Evolutionary conservation across 2,113 vertebrate species (phyloP).

Genomic region (Choloepus hoffmanni): DNA sequence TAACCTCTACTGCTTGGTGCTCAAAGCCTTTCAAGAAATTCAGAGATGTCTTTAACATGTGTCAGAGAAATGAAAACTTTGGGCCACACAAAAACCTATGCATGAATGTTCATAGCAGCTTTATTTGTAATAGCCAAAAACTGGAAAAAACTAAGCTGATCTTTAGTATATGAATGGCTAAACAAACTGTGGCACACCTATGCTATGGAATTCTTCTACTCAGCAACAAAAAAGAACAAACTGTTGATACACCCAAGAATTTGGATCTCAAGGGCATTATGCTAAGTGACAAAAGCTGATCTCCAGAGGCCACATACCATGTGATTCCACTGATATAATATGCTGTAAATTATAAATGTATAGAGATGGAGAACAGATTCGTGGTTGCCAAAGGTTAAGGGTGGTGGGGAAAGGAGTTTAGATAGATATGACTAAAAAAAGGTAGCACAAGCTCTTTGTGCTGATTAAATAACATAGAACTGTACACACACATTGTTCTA

Average conservation of each 20-base stretch:
- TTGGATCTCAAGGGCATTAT: not conserved
- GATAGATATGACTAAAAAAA: not conserved
- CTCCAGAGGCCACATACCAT: not conserved
- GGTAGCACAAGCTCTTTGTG: not conserved
- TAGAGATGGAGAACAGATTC: not conserved
- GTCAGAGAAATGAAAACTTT: slow-evolving; percentile 1
- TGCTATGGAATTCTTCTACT: not conserved
- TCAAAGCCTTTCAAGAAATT: not conserved
- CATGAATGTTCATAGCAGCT: not conserved
- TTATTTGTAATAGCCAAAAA: not conserved
- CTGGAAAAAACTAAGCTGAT: not conserved
- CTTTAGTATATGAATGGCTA: not conserved
- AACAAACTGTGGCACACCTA: not conserved
- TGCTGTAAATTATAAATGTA: not conserved
- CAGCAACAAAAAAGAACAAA: not conserved
- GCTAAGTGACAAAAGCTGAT: not conserved
- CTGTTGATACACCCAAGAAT: not conserved
- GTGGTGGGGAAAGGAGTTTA: not conserved
- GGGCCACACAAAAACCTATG: not conserved
- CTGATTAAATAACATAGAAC: not conserved
- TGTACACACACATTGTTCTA: not conserved
- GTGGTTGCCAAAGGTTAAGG: not conserved
- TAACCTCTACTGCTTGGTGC: not conserved
- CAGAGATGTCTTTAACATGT: not conserved
- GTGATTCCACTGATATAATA: not conserved